A percentile compares a stretch with the other conserved stretches of the same genome.
Conservation (phyloP, 2,113 vertebrate species). For the Synchiropus splendidus region DNA sequence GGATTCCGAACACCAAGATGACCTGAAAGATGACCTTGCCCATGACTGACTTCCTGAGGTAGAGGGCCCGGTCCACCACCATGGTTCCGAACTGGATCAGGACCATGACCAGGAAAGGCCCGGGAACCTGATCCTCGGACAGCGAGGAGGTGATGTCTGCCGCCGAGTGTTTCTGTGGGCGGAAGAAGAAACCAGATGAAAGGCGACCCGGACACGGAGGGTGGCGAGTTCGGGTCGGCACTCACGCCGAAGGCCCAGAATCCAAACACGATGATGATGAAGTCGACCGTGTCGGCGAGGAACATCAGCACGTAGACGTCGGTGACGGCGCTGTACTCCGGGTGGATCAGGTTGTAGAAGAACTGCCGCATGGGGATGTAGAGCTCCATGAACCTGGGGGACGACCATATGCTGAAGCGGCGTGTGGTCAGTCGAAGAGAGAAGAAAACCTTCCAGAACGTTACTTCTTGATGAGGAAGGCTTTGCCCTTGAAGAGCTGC, state of each 20-base stretch:
- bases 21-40: constrained; percentile 97
- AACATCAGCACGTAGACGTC: constrained; percentile 98
- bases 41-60: constrained; percentile 92
- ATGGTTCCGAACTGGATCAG: constrained; percentile 97
- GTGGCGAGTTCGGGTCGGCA: background rate
- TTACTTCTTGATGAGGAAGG: constrained; percentile 80
- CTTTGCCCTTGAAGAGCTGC: constrained; percentile 82
- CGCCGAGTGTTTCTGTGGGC: constrained; percentile 86
- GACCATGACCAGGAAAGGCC: constrained; percentile 94
- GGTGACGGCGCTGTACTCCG: constrained; percentile 94
- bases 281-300: constrained; percentile 92
- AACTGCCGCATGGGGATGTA: constrained; percentile 90
- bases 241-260: constrained; percentile 96
- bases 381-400: constrained; percentile 77
- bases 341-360: constrained; percentile 94
- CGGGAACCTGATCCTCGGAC: constrained; percentile 93
- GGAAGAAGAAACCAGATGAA: background rate
- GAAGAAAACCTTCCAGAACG: background rate
- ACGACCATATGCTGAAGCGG: too few relatives aligned
- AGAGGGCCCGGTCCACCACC: constrained; percentile 94
- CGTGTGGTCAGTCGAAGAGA: background rate
- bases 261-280: constrained; percentile 96
- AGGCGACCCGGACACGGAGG: too few relatives aligned
- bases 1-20: constrained; percentile 94
- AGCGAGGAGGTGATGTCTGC: constrained; percentile 94